Evolutionary conservation across 2,797 vertebrate genomes (phyloP).

Genomic region (Sandelia bainsii): DNA sequence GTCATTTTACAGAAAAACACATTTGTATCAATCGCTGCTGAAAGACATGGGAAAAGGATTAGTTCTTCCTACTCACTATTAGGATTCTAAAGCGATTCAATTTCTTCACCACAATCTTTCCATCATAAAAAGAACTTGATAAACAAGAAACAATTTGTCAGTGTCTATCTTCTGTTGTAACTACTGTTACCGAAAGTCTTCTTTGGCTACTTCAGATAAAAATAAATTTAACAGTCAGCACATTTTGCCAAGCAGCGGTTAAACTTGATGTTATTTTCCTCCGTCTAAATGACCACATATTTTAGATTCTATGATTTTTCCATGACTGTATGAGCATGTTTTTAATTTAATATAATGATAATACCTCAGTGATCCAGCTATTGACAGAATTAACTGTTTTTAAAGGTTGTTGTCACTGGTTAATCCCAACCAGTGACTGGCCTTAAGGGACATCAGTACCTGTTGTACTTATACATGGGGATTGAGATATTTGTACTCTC

Average conservation of each 20-base stretch:
- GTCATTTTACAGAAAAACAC: constrained; percentile 2
- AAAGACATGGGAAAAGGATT: constrained; percentile 32
- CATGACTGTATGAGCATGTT: background rate
- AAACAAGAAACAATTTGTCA: constrained; percentile 30
- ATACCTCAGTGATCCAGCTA: background rate
- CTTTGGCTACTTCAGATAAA: background rate
- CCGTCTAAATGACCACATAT: background rate
- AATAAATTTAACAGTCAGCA: background rate
- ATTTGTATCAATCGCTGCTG: constrained; percentile 14
- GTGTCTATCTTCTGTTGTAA: background rate
- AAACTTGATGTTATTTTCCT: background rate
- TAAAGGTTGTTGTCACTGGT: constrained; percentile 20
- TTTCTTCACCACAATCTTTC: constrained; percentile 42
- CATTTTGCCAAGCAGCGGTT: background rate
- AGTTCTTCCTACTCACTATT: constrained; percentile 8
- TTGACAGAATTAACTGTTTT: constrained; percentile 9
- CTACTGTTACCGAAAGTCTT: background rate
- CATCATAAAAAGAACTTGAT: constrained; percentile 10
- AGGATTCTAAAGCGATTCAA: constrained; percentile 19
- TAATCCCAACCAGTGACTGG: constrained; percentile 41
- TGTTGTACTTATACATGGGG: constrained; percentile 43
- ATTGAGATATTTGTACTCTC: constrained; percentile 52
- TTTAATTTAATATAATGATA: constrained; percentile 4
- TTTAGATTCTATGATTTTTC: background rate
- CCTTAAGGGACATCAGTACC: constrained; percentile 38